Base-by-base conservation (phyloP, 2,113 vertebrate species). In the Alethe diademata region DNA sequence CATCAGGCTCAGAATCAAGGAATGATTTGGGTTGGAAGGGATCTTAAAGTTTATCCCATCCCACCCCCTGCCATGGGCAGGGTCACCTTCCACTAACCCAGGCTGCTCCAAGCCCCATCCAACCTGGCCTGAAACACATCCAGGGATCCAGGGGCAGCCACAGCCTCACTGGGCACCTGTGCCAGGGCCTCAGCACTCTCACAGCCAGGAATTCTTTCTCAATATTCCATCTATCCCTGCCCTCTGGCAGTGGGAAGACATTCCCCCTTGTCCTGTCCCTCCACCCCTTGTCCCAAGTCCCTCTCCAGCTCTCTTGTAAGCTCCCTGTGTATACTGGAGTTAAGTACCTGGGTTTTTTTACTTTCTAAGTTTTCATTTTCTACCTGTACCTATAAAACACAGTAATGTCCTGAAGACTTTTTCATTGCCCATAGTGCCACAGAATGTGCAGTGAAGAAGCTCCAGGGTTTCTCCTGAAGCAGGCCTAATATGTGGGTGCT, bases 71-170 rank as follows among this genome's bases (percentile, higher is more conserved):
- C 26, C 22, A 24, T 5, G 33, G 36, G 12, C 69, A 81, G 69
- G 11, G 23, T 14, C 28, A 51, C 0, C 4, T 58, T 4, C 51
- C 76, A 38, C 15, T 5, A 2, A 2, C 24, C 38, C 38, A 60
- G 33, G 28, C 1, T 7, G 6, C 28, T 74, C 61, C 60, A 28
- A 58, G 51, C 26, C 26, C 36, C 0, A 0, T 51, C 12, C 67
- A 58, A 0, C 38, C 36, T 51, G 51, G 23, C 33, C 45, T 60
- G 4, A n/a, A 2, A 29, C 33, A n/a, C 23, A 29, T 2, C 47
- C 38, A 78, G 48, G 19, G 15, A 29, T 66, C 28, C n/a, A 40
- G 19, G 6, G 33, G 19, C 38, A 51, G 19, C 45, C 53, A 47
- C 45, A 67, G 28, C 53, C 60, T 3, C n/a, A 53, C 61, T 60